Conservation (phyloP, 2,888 invertebrate species). For the Apamea epomidion region DNA sequence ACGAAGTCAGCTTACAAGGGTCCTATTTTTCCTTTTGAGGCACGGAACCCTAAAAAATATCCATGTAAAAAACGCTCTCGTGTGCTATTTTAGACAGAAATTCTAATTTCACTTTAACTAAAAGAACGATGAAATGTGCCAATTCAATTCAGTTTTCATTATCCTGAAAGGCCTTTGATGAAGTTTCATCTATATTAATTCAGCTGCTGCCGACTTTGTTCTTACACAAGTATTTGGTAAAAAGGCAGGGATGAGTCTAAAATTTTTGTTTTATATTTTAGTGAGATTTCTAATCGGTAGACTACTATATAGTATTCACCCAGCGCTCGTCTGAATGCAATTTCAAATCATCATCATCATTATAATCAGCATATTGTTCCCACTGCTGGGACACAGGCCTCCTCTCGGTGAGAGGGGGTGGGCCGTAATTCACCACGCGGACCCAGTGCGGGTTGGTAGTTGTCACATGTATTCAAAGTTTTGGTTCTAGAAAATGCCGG, state of each 20-base stretch:
- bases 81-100: slow-evolving; percentile 29
- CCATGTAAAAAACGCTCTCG: background rate
- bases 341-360: no score
- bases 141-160: slow-evolving; percentile 60
- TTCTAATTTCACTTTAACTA: slow-evolving; percentile 37
- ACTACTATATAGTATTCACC: background rate
- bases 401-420: no score
- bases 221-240: background rate
- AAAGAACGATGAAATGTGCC: slow-evolving; percentile 34
- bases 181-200: slow-evolving; percentile 42
- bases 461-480: no score
- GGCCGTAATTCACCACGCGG: no score
- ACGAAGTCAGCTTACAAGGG: no score
- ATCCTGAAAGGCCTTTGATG: slow-evolving; percentile 56
- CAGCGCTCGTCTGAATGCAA: background rate
- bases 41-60: background rate
- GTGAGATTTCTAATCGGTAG: no score
- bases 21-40: no score
- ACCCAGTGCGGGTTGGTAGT: no score
- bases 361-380: no score
- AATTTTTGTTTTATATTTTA: background rate
- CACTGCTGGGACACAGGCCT: no score
- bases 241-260: background rate
- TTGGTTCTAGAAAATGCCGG: no score
- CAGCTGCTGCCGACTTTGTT: slow-evolving; percentile 36